Conservation (phyloP, 64 coral and sea anemone species). For the Cladopsammia gracilis region DNA sequence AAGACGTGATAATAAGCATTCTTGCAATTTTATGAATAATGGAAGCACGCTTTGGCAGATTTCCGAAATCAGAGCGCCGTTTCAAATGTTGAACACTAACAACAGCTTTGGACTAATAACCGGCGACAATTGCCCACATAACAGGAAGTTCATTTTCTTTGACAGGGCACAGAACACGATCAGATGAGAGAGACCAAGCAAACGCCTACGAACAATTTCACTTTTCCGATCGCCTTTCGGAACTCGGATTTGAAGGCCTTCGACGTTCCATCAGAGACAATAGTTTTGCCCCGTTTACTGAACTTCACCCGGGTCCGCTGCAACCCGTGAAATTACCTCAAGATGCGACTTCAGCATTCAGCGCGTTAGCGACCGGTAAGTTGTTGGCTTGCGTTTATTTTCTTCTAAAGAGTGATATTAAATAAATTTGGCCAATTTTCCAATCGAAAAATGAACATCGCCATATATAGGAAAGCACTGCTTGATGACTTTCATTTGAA, state of each 20-base stretch:
- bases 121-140: conserved; percentile 30
- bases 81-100: background rate
- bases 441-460: background rate
- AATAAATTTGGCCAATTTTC: background rate
- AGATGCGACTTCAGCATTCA: conserved; percentile 87
- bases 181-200: conserved; percentile 93
- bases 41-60: background rate
- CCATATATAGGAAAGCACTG: background rate
- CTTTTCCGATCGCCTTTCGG: conserved; percentile 92
- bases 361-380: conserved; percentile 67
- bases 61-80: conserved; percentile 2
- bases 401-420: background rate
- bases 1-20: too few species aligned
- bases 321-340: conserved; percentile 79
- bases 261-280: conserved; percentile 78
- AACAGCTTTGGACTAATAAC: background rate
- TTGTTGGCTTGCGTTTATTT: background rate
- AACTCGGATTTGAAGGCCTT: conserved; percentile 82
- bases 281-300: conserved; percentile 84
- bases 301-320: conserved; percentile 82
- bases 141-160: conserved; percentile 65
- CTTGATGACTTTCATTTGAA: background rate
- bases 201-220: conserved; percentile 95
- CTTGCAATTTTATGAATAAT: background rate
- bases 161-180: conserved; percentile 92